phyloP scores from a whole-genome alignment of 1,140 invertebrate genomes.

The Cherax destructor region DNA sequence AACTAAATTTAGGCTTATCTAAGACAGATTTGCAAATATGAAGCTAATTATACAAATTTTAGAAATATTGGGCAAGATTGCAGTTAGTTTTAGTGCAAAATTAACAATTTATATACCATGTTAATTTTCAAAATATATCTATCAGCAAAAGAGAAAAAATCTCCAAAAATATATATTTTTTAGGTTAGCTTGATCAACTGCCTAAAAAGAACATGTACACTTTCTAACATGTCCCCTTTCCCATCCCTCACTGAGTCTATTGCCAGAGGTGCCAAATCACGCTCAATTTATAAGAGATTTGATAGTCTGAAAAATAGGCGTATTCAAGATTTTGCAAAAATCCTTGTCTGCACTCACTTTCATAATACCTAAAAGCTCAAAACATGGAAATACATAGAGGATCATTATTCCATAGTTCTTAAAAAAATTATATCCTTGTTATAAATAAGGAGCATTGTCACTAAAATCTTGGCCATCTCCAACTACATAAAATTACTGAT shows the following conservation, averaged over 20 bases:
- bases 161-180: neutral
- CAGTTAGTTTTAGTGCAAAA: too few relatives aligned
- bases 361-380: conserved; percentile 50
- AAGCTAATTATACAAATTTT: too few relatives aligned
- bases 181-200: too few relatives aligned
- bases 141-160: too few relatives aligned
- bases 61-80: too few relatives aligned
- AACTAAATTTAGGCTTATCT: too few relatives aligned
- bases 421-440: conserved; percentile 30
- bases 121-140: too few relatives aligned
- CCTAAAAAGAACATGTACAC: too few relatives aligned
- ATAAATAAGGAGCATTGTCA: conserved; percentile 27
- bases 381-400: conserved; percentile 51
- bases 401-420: conserved; percentile 31
- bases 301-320: conserved; percentile 40
- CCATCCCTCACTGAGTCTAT: conserved; percentile 26
- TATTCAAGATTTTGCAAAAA: conserved; percentile 49
- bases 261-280: conserved; percentile 20
- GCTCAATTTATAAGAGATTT: conserved; percentile 37
- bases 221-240: neutral
- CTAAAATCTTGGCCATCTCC: conserved; percentile 44
- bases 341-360: conserved; percentile 39
- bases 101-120: too few relatives aligned
- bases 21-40: too few relatives aligned
- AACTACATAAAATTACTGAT: conserved; percentile 13